phyloP scores from a whole-genome alignment of 2,888 invertebrate species.

The Morpho helenor region DNA sequence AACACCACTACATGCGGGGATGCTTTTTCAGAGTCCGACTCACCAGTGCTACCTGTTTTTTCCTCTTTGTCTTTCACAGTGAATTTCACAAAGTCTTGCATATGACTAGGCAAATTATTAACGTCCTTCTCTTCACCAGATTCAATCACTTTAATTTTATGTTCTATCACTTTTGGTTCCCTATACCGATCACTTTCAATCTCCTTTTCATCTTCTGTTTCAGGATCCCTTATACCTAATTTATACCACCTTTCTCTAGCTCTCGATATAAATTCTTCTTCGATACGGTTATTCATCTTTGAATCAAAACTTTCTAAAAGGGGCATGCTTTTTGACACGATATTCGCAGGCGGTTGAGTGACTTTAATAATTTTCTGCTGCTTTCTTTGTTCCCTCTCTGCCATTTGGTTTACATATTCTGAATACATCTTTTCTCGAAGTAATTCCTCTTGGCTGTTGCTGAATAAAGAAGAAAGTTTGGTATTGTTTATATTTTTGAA shows the following conservation, averaged over 20 bases:
- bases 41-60: slow-evolving; percentile 75
- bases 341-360: slow-evolving; percentile 72
- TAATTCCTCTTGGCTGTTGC: slow-evolving; percentile 84
- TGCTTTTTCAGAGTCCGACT: slow-evolving; percentile 59
- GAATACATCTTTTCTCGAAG: slow-evolving; percentile 90
- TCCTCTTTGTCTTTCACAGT: slow-evolving; percentile 73
- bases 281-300: slow-evolving; percentile 78
- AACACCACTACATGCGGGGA: slow-evolving; percentile 71
- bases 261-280: slow-evolving; percentile 87
- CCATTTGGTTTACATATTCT: slow-evolving; percentile 89
- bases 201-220: slow-evolving; percentile 80
- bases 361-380: slow-evolving; percentile 90
- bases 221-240: slow-evolving; percentile 83
- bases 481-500: slow-evolving; percentile 35
- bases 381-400: slow-evolving; percentile 87
- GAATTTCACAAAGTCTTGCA: slow-evolving; percentile 87
- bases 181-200: slow-evolving; percentile 48
- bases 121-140: slow-evolving; percentile 81
- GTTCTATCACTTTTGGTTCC: slow-evolving; percentile 64
- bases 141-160: slow-evolving; percentile 83
- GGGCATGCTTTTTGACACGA: slow-evolving; percentile 60
- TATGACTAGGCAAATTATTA: slow-evolving; percentile 84
- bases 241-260: slow-evolving; percentile 86
- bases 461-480: slow-evolving; percentile 59
- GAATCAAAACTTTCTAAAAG: slow-evolving; percentile 52